These are phyloP conservation scores for Trachelipus rathkii DNA, from an alignment of 1,140 invertebrate species.

Conservation along the genomic window DNA sequence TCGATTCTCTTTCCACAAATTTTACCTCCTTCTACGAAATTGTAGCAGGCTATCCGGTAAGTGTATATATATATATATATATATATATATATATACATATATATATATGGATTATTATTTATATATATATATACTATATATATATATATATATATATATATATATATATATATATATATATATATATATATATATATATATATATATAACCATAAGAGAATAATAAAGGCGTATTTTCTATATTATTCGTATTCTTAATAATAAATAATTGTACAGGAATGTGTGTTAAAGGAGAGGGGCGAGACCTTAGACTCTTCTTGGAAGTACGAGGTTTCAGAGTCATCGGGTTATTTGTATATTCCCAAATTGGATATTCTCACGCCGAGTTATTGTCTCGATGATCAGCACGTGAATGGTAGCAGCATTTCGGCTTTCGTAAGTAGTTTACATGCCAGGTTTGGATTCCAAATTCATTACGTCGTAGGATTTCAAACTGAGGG, in stretches of 20 bases:
- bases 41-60: background rate
- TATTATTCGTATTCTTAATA: background rate
- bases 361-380: background rate
- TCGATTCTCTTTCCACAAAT: background rate
- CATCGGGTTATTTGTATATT: background rate
- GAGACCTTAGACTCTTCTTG: background rate
- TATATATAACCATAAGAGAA: background rate
- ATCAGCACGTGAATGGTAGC: background rate
- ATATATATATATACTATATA: conserved; percentile 14
- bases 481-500: background rate
- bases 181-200: conserved; percentile 19
- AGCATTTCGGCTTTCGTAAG: background rate
- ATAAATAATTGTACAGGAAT: background rate
- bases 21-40: background rate
- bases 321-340: background rate
- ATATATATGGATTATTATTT: conserved; percentile 19
- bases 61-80: conserved; percentile 3
- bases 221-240: background rate
- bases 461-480: background rate
- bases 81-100: conserved; percentile 16
- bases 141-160: conserved; percentile 21
- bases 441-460: background rate
- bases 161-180: conserved; percentile 14
- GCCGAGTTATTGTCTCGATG: background rate
- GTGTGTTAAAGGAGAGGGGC: background rate